Evolutionary conservation across 2,797 vertebrate species (phyloP).

Genomic region (Coranthus polyacanthus): DNA sequence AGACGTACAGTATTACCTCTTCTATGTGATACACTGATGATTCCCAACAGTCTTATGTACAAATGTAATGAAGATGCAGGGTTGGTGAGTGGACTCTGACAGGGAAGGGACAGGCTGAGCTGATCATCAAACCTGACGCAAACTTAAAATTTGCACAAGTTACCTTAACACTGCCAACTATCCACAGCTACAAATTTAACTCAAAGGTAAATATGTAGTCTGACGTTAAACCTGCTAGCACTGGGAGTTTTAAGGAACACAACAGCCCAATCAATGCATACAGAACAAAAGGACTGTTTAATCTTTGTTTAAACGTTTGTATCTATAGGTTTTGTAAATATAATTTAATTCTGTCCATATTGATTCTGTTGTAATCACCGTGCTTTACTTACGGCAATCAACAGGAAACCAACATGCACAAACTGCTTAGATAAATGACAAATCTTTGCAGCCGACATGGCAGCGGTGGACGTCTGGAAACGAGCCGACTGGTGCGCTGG

Average conservation of each 20-base stretch:
- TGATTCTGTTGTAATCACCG: constrained; percentile 4
- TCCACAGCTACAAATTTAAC: not conserved
- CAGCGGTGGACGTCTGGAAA: constrained; percentile 8
- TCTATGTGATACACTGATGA: constrained; percentile 49
- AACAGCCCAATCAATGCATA: not conserved
- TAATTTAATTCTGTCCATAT: constrained; percentile 34
- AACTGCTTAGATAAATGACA: not conserved
- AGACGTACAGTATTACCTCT: constrained; percentile 53
- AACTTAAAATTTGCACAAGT: constrained; percentile 1
- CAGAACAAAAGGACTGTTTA: constrained; percentile 19
- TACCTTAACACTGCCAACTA: too few relatives aligned
- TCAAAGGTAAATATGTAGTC: constrained; percentile 17
- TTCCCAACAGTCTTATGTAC: constrained; percentile 56
- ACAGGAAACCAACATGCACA: constrained; percentile 26
- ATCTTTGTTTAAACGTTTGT: constrained; percentile 32
- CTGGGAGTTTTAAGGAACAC: not conserved
- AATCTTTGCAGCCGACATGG: constrained; percentile 20
- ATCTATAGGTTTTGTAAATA: constrained; percentile 20
- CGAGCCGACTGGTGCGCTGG: not conserved
- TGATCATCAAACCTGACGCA: too few relatives aligned
- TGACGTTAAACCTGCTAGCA: not conserved
- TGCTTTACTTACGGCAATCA: constrained; percentile 1
- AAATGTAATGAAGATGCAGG: constrained; percentile 23
- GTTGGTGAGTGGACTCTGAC: too few relatives aligned
- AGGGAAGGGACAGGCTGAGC: not conserved